Evolutionary conservation across 2,797 vertebrate species (phyloP).

Genomic region (Crenuchus spilurus): DNA sequence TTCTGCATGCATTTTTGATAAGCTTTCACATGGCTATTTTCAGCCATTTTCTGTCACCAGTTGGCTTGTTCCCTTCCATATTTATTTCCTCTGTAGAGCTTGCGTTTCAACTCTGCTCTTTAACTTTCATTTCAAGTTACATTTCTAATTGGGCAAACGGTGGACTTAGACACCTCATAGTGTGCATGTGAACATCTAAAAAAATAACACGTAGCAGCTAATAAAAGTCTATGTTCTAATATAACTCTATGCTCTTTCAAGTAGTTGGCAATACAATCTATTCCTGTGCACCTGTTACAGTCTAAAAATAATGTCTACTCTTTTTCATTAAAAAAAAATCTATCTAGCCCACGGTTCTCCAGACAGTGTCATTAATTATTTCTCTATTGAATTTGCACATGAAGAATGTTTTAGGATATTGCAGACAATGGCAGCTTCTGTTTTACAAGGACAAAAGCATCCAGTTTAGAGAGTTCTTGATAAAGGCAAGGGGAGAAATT

Average conservation of each 20-base stretch:
- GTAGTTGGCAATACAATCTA: not conserved
- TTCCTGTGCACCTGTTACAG: constrained; percentile 1
- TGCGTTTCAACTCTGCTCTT: not conserved
- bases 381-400: constrained; percentile 6
- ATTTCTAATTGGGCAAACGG: not conserved
- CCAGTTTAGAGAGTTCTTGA: not conserved
- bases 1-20: not conserved
- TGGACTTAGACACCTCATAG: not conserved
- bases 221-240: constrained; percentile 17
- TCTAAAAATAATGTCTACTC: constrained; percentile 29
- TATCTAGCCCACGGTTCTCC: constrained; percentile 2
- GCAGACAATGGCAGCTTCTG: not conserved
- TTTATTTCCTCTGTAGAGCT: not conserved
- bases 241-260: not conserved
- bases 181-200: not conserved
- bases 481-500: not conserved
- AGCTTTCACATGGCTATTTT: not conserved
- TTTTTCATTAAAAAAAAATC: constrained; percentile 43
- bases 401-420: not conserved
- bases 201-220: constrained; percentile 17
- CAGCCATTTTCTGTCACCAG: not conserved
- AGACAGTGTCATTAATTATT: constrained; percentile 17
- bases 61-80: not conserved
- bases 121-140: not conserved
- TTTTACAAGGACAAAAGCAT: constrained; percentile 4